These are phyloP conservation scores for Julus scandinavius DNA, from an alignment of 2,888 invertebrate genomes.

Conservation along the genomic window DNA sequence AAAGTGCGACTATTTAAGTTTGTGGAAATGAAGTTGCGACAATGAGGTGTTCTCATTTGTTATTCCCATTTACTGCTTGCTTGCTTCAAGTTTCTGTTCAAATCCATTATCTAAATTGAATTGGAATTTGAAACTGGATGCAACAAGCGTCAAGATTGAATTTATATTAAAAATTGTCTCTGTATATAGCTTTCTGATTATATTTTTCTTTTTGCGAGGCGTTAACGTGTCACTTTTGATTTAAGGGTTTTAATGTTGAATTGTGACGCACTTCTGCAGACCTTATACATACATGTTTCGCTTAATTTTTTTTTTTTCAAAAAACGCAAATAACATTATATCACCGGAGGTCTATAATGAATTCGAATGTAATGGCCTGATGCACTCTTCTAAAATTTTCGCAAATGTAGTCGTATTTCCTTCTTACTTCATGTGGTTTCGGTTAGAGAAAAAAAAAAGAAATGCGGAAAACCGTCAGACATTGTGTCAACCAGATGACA, in stretches of 20 bases:
- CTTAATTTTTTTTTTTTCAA: too few species aligned
- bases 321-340: constrained; percentile 22
- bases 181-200: neutral
- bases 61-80: neutral
- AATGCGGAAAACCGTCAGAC: too few species aligned
- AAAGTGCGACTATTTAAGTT: neutral
- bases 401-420: neutral
- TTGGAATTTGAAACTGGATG: constrained; percentile 17
- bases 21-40: neutral
- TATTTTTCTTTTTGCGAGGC: neutral
- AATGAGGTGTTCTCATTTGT: neutral
- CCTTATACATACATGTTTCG: neutral
- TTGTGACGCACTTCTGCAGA: neutral
- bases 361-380: constrained; percentile 20
- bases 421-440: neutral
- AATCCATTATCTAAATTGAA: constrained; percentile 38
- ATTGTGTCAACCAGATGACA: too few species aligned
- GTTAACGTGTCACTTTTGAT: constrained; percentile 4
- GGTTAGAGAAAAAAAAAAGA: neutral
- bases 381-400: neutral
- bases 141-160: neutral
- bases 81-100: neutral
- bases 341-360: neutral
- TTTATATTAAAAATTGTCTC: constrained; percentile 33
- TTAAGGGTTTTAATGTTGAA: neutral